Evolutionary conservation across 1,140 invertebrate genomes (phyloP).

Genomic region (Heliconius himera): DNA sequence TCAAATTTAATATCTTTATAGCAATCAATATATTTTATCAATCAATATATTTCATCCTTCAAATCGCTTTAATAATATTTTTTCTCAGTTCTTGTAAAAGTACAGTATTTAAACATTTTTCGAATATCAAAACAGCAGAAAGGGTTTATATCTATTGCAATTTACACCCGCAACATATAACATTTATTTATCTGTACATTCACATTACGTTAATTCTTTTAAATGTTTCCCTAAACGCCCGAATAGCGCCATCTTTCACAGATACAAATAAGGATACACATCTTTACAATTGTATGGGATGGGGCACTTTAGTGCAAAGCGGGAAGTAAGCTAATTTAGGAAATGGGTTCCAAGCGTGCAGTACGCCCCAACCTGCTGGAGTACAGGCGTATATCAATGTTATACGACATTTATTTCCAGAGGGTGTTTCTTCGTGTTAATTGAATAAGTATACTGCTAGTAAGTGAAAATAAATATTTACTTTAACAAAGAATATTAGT

Average conservation of each 20-base stretch:
- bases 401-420: conserved; percentile 23
- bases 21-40: too few species aligned
- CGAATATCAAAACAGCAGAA: not conserved
- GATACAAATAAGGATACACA: conserved; percentile 26
- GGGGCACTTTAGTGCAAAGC: conserved; percentile 29
- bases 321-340: conserved; percentile 33
- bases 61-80: too few species aligned
- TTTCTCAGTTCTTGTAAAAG: too few species aligned
- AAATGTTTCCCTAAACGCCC: conserved; percentile 20
- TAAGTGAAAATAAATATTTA: conserved; percentile 10
- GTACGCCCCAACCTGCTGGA: conserved; percentile 22
- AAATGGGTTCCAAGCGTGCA: conserved; percentile 31
- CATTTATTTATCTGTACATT: not conserved
- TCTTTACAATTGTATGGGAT: conserved; percentile 24
- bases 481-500: not conserved
- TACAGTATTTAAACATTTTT: too few species aligned
- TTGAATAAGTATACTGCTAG: not conserved
- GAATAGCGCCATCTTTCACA: conserved; percentile 25
- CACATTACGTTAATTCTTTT: conserved; percentile 1
- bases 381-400: conserved; percentile 29
- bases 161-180: not conserved
- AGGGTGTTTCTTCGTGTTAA: not conserved
- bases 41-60: too few species aligned
- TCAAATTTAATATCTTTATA: too few species aligned
- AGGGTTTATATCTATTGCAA: too few species aligned